Evolutionary conservation across 2,797 vertebrate species (phyloP), one percentile per base, ranked within the genome.

Genomic region (Brachyalestes nurse): DNA sequence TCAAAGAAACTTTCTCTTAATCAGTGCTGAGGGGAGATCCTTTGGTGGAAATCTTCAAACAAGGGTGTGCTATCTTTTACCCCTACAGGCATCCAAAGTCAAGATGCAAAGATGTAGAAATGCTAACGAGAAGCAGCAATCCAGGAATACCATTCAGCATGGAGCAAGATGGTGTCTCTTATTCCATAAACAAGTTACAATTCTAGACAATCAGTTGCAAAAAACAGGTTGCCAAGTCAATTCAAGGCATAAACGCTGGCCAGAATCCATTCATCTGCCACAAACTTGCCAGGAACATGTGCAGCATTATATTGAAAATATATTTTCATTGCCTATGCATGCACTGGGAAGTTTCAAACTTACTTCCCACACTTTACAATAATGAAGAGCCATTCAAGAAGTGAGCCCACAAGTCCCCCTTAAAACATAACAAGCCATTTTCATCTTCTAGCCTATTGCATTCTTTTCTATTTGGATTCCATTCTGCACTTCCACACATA

Each of bases 1-100:
- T 86, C 80, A 86, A 81, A 84, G 61, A 71, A 7, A 28, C 51
- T n/a, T 62, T 45, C 57, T 77, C 66, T 66, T 74, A 61, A 83
- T 75, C 76, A 81, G 49, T 60, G 28, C 23, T 14, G 42, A 19
- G 69, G 71, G 60, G 72, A 53, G 38, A 70, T 62, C 62, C 25
- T 28, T 38, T 12, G 6, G 28, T 57, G 12, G 47, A 72, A 57
- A 28, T 72, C 49, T 9, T n/a, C 17, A 58, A 40, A 40, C 12
- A 42, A 60, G 28, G 34, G 28, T 16, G 42, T 23, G 45, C 66
- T 28, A 38, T 21, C 19, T 25, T 17, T 40, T n/a, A 73, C 13
- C 71, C 58, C 34, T 10, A 58, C 53, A 21, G 10, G 40, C 25
- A 51, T 51, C 67, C 47, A 51, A 55, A 71, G 47, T 55, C 49